Conservation (phyloP, 2,888 invertebrate species). For the Hecatera dysodea region DNA sequence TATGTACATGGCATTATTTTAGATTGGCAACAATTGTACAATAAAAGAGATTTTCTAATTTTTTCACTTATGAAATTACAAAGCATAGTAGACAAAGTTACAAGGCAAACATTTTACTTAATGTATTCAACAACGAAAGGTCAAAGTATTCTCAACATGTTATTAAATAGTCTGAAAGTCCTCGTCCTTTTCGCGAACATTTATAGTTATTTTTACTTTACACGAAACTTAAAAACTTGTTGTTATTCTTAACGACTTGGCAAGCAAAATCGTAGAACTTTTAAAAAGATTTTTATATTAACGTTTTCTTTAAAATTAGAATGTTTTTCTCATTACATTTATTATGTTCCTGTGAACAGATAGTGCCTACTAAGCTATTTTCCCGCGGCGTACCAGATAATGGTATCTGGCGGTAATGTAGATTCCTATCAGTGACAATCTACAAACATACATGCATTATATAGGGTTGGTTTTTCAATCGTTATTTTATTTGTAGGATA, state of each 20-base stretch:
- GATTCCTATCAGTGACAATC: too few species aligned
- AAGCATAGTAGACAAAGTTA: neutral
- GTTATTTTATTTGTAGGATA: too few species aligned
- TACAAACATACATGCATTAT: too few species aligned
- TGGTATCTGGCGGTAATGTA: too few species aligned
- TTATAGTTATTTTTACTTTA: slow-evolving; percentile 16
- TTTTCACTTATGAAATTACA: too few species aligned
- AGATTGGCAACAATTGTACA: too few species aligned
- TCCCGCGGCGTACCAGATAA: too few species aligned
- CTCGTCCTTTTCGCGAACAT: neutral
- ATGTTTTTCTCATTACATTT: neutral
- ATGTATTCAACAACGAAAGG: slow-evolving; percentile 8
- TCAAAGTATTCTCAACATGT: neutral
- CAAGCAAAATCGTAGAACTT: slow-evolving; percentile 3
- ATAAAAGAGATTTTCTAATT: too few species aligned
- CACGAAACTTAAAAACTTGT: neutral
- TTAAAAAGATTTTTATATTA: neutral
- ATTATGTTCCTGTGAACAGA: neutral
- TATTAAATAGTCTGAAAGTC: neutral
- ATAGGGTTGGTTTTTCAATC: too few species aligned
- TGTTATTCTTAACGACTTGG: neutral
- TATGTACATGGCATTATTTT: too few species aligned
- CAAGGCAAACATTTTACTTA: neutral
- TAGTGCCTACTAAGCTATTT: too few species aligned
- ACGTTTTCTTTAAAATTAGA: neutral